Base-by-base conservation (phyloP, 1,140 invertebrate species). In the Spodoptera litura region DNA sequence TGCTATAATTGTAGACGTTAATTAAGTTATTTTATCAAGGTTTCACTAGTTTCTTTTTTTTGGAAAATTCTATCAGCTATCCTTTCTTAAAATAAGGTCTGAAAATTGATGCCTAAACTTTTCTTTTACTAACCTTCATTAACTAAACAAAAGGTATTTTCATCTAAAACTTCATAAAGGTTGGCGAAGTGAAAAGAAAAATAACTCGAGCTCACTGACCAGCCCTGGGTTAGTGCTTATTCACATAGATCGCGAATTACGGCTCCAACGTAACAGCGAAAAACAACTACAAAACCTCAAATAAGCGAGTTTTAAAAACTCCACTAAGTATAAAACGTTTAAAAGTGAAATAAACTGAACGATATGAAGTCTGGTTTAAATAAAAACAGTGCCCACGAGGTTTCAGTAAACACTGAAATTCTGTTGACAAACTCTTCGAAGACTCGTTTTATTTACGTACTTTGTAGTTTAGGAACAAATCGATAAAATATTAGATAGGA, bases 241-340 rank as follows among this genome's bases (percentile, higher is more conserved):
- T 75, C 73, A 75, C 58, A 75, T 75, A 75, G 73, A 75, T 75
- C 58, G 73, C 58, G 49, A 75, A 62, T 75, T 75, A 75, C 58
- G 59, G 27, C 44, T 13, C 20, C 73, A 13, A 75, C 44, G 58
- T 75, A 53, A 75, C 73, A 75, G 51, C 73, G 49, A 35, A 75
- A 75, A 75, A 78, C 77, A 78, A 71, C 44, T 78, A 64, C 56
- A 61, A 78, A 70, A 70, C 77, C 25, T 79, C 70, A 66, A 74
- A 74, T 79, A 74, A 75, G 58, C 73, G 58, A 62, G 44, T 73
- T 73, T 75, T 75, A 52, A 52, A 62, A 62, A 62, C 38, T 44
- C 44, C 27, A 52, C 44, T 25, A 68, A 68, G 49, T 68, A 27
- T 25, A n/a, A 66, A 66, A 52, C 44, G 64, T 25, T 68, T 13